Evolutionary conservation across 2,888 invertebrate genomes (phyloP), one percentile per base, ranked within the genome.

Genomic region (Apotomis capreana): DNA sequence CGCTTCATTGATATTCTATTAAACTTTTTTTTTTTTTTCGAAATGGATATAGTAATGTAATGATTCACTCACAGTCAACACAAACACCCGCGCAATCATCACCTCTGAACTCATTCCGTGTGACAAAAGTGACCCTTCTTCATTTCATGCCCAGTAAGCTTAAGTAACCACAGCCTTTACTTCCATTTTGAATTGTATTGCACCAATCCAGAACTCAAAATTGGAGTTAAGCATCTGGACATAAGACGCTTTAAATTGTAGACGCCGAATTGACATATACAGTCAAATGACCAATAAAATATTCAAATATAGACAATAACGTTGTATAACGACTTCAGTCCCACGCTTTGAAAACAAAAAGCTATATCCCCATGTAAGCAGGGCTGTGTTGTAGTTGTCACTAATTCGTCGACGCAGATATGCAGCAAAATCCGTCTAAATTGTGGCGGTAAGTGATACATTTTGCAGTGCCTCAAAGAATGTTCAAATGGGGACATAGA

Each of bases 221-320:
- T 49, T 49, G 15, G 8, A 49, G 6, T 12, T 46, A 13, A 6
- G 26, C 49, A 26, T n/a, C 12, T 15, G 12, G 8, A 3, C 26
- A 26, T 26, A 12, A 36, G 36, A 12, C 15, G 4, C 9, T 36
- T 51, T 61, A 6, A 5, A n/a, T 51, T 13, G n/a, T 8, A 37
- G 8, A 36, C 9, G 37, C 40, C 15, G 59, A 51, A 5, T 26
- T 64, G 26, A 52, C 70, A 70, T 40, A 62, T 68, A 74, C 78
- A 64, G 79, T 80, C 75, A 81, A 87, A 86, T 84, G 82, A 80
- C 82, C 80, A 81, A 88, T 89, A 88, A 87, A 88, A 86, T 85
- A 81, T 85, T 82, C 77, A 80, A 82, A 83, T 80, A 77, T 75
- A 75, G 76, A 77, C 64, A 61, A 65, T 55, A 60, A 36, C 68